Evolutionary conservation across 1,140 invertebrate genomes (phyloP).

Genomic region (Pogonognathellus flavescens): DNA sequence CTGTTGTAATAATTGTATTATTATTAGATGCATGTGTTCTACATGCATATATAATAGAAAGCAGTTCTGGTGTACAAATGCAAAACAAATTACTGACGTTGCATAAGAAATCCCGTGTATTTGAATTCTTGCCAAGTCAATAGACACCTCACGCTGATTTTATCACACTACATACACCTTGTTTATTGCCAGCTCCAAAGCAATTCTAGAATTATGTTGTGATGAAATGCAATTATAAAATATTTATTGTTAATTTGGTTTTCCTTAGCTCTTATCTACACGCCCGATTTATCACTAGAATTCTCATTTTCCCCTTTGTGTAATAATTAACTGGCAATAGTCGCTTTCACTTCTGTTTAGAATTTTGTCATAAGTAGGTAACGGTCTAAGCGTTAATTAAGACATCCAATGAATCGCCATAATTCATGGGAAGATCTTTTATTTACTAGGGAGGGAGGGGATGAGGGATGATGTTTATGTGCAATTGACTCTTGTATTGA

Average conservation of each 20-base stretch:
- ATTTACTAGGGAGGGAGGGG: too few relatives aligned
- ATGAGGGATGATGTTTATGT: too few relatives aligned
- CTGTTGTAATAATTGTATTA: too few relatives aligned
- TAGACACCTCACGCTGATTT: conserved; percentile 21
- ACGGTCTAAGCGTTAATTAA: too few relatives aligned
- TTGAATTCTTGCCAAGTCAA: conserved; percentile 21
- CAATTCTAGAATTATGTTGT: not conserved
- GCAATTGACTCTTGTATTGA: too few relatives aligned
- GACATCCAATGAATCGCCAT: too few relatives aligned
- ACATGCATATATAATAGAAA: too few relatives aligned
- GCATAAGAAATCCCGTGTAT: conserved; percentile 23
- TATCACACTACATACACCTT: conserved; percentile 1
- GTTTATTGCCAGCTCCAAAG: conserved; percentile 3
- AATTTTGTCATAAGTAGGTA: too few relatives aligned
- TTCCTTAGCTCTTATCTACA: not conserved
- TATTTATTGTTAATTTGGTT: conserved; percentile 33
- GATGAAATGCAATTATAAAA: conserved; percentile 32
- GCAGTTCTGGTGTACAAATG: too few relatives aligned
- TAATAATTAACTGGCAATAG: not conserved
- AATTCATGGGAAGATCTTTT: too few relatives aligned
- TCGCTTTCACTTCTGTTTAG: conserved; percentile 5
- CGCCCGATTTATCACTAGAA: not conserved
- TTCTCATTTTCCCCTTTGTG: not conserved
- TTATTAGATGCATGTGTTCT: too few relatives aligned
- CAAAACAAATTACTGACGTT: not conserved